phyloP scores from a whole-genome alignment of 92 coral and sea anemone species.

The Palythoa caribaeorum region DNA sequence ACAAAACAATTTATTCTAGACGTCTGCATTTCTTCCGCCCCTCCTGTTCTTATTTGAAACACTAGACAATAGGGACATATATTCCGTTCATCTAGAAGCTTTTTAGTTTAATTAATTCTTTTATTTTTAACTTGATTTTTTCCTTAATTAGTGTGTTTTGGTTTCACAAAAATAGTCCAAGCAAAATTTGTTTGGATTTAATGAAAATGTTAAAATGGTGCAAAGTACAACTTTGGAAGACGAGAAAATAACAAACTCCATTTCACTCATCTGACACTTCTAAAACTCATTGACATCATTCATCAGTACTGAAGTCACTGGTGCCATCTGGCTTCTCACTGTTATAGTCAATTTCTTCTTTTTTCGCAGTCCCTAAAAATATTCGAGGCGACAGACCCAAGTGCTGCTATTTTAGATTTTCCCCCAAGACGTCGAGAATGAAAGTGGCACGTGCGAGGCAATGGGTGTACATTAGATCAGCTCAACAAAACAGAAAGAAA shows the following conservation, averaged over 20 bases:
- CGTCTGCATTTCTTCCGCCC: not conserved
- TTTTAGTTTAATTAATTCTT: no score
- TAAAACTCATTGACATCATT: not conserved
- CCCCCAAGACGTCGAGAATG: conserved; percentile 46
- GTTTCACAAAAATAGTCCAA: no score
- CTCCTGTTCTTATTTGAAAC: not conserved
- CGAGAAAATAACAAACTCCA: no score
- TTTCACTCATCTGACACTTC: no score
- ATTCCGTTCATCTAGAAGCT: no score
- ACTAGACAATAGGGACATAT: no score
- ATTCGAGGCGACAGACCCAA: conserved; percentile 43
- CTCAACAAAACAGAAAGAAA: not conserved
- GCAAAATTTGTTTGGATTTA: no score
- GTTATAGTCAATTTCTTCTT: not conserved
- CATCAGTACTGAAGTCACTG: not conserved
- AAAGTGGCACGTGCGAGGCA: conserved; percentile 56
- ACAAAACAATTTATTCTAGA: not conserved
- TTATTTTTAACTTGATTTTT: not conserved
- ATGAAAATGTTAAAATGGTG: no score
- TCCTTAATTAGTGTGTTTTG: no score
- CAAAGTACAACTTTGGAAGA: no score
- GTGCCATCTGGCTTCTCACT: not conserved
- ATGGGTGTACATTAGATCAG: conserved; percentile 53
- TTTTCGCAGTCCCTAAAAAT: conserved; percentile 29
- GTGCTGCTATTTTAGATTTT: conserved; percentile 60